Evolutionary conservation across 2,888 invertebrate species (phyloP), one percentile per base, ranked within the genome.

Genomic region (Cecidostiba fungosa): DNA sequence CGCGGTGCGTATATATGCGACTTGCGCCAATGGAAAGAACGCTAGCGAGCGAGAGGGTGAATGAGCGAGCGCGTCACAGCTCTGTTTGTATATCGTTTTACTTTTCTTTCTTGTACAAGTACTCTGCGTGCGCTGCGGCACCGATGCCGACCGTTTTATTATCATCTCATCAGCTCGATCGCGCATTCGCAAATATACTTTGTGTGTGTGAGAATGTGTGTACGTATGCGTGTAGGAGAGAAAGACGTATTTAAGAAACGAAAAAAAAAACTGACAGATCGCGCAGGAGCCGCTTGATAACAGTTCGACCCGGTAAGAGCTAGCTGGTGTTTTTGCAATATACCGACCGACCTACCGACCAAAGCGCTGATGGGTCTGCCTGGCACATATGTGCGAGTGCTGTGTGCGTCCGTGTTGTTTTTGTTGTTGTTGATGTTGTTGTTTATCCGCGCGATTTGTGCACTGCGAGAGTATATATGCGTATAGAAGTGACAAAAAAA

Each of bases 11-110:
- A 50, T 50, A 23, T n/a, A n/a, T n/a, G n/a, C n/a, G n/a, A n/a
- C 54, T 8, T 69, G 29, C 39, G 32, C 5, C 70, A 74, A 8
- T 82, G 32, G 77, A 50, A 54, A 83, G 76, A 84, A 72, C 74
- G 62, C 62, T 50, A 85, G 84, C 85, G 29, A 78, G 86, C 83
- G 84, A 82, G 26, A 10, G n/a, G n/a, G n/a, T n/a, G n/a, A n/a
- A n/a, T n/a, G n/a, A n/a, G n/a, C n/a, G n/a, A 29, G 39, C 39
- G 39, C 39, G 10, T 10, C 16, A 14, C 19, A 14, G 1, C 50
- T 50, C 16, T 19, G 50, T 50, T 47, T 14, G 4, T 50, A 50
- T 10, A 10, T 43, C 43, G 43, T 12, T 12, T 43, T 12, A 16
- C 19, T 3, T 50, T 19, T 50, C 3, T 50, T 19, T 16, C 54